Base-by-base conservation (phyloP, 2,797 vertebrate genomes). In the Sciurus vulgaris region DNA sequence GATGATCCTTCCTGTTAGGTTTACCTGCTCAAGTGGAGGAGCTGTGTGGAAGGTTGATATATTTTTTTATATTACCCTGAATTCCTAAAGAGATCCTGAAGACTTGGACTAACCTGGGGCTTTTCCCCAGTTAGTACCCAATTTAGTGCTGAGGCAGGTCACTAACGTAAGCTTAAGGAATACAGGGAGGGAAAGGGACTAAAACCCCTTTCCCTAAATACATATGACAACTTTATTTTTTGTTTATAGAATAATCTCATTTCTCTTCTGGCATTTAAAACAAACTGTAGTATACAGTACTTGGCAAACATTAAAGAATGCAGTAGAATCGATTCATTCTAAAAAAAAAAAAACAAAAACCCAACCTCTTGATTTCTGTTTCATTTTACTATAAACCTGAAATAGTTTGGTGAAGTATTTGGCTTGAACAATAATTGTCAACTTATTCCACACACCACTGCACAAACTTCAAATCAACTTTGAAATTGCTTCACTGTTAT, bases 171-270 rank as follows among this genome's bases (percentile, higher is more conserved):
- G 13, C 41, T 67, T 79, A 24, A 38, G 12, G 5, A 88, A 51
- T 9, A 35, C 28, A n/a, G n/a, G n/a, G n/a, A n/a, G n/a, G n/a
- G n/a, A n/a, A n/a, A n/a, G n/a, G n/a, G 17, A 47, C 41, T n/a
- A 47, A 96, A 95, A 35, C 7, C 18, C 54, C 41, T 92, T 89
- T 89, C 24, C 41, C 41, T 70, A 85, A 93, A 86, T 28, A 49
- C 8, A 3, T 18, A 5, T 0, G 51, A 83, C 49, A 44, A 13
- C 22, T 78, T 89, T 74, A 6, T 33, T 93, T 91, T 91, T 88
- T 56, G 70, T 13, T 83, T 88, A 65, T 61, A 51, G 20, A 82
- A 63, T 79, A 59, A 59, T 65, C 24, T 76, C 49, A n/a, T 30
- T 77, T 74, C 77, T 94, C 73, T 20, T 18, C 41, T 51, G 67